phyloP scores from a whole-genome alignment of 2,888 invertebrate genomes.

The Eudasyphora cyanicolor region DNA sequence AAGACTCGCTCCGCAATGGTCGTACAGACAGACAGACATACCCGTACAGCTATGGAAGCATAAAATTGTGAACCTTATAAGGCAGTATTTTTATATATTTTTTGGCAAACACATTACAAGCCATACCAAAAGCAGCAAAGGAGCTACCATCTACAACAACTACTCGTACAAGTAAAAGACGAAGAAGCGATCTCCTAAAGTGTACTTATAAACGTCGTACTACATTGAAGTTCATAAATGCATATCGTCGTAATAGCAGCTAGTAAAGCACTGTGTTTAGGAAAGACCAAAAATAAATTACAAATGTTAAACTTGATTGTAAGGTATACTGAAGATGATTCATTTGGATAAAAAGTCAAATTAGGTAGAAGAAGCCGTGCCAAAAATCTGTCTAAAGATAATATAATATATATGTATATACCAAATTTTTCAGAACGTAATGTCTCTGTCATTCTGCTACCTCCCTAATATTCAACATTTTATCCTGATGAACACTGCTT shows the following conservation, averaged over 20 bases:
- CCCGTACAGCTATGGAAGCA: slow-evolving; percentile 63
- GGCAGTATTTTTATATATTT: slow-evolving; percentile 39
- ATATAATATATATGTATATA: no score
- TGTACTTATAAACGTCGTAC: slow-evolving; percentile 52
- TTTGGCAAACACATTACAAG: slow-evolving; percentile 68
- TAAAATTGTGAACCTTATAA: slow-evolving; percentile 63
- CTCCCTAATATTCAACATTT: no score
- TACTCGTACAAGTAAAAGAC: no score
- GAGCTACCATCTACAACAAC: slow-evolving; percentile 19
- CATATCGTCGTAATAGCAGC: slow-evolving; percentile 19
- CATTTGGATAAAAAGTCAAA: no score
- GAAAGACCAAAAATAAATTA: background rate
- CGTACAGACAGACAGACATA: slow-evolving; percentile 30
- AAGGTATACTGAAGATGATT: no score
- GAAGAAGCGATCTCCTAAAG: background rate
- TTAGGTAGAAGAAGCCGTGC: no score
- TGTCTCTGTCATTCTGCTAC: no score
- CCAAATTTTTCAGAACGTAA: no score
- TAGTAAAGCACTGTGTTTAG: background rate
- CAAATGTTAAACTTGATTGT: no score
- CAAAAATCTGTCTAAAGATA: no score
- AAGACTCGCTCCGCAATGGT: slow-evolving; percentile 8
- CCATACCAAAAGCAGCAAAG: slow-evolving; percentile 58
- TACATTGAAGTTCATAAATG: slow-evolving; percentile 59
- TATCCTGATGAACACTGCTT: no score